Evolutionary conservation across 2,113 vertebrate species (phyloP).

Genomic region (Ptychochromis oligacanthus): DNA sequence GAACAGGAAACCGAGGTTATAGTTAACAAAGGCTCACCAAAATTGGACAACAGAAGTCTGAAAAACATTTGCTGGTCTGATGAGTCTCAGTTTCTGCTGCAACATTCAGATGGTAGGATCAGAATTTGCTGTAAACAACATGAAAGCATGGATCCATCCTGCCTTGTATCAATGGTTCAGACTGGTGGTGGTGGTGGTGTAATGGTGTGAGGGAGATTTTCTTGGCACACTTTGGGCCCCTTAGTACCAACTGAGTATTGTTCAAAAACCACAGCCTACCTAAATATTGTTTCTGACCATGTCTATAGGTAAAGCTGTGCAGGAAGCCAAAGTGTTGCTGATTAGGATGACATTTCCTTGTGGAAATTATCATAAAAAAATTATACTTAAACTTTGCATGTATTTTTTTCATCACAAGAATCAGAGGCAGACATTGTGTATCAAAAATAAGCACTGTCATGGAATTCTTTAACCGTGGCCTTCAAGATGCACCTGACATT

Average conservation of each 20-base stretch:
- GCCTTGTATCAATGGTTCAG: too few relatives aligned
- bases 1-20: neutral
- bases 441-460: neutral
- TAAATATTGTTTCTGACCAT: neutral
- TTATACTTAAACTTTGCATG: neutral
- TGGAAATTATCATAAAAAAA: neutral
- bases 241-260: too few relatives aligned
- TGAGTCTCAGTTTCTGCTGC: too few relatives aligned
- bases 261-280: too few relatives aligned
- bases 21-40: neutral
- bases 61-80: too few relatives aligned
- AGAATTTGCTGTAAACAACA: too few relatives aligned
- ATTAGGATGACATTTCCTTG: neutral
- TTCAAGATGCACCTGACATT: slow-evolving; percentile 61
- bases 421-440: slow-evolving; percentile 22
- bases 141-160: too few relatives aligned
- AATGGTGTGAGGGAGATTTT: too few relatives aligned
- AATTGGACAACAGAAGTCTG: neutral
- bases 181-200: too few relatives aligned
- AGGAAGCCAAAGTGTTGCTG: neutral
- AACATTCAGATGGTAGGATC: too few relatives aligned
- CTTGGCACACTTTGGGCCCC: too few relatives aligned
- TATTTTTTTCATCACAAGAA: neutral
- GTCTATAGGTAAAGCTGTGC: neutral
- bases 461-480: slow-evolving; percentile 36